These are phyloP conservation scores for Lepilemur septentrionalis DNA, from an alignment of 2,797 vertebrate species.

Conservation along the genomic window DNA sequence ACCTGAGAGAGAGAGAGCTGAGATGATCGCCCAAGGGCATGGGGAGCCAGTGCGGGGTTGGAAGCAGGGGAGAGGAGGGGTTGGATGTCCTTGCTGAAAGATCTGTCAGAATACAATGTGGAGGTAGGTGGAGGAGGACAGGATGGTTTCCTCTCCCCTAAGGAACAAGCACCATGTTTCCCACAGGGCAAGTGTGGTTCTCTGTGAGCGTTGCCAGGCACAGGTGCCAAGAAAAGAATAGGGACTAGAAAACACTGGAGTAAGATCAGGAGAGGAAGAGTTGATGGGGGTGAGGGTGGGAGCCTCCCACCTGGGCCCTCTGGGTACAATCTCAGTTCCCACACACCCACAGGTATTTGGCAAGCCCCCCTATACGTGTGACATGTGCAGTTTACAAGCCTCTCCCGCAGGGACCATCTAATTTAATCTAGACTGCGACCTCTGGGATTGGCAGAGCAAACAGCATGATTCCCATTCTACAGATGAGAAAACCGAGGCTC, in stretches of 20 bases:
- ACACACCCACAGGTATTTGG: not conserved
- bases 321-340: not conserved
- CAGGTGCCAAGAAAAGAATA: not conserved
- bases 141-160: not conserved
- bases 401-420: not conserved
- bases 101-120: not conserved
- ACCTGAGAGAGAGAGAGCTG: not conserved
- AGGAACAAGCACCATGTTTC: not conserved
- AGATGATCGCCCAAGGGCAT: not conserved
- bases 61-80: not conserved
- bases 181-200: not conserved
- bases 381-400: not conserved
- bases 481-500: not conserved
- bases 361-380: not conserved
- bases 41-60: not conserved
- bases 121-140: not conserved
- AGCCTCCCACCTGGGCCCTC: too few species aligned
- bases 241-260: not conserved
- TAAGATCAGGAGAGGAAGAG: not conserved
- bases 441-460: not conserved
- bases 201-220: not conserved
- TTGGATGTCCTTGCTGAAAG: not conserved
- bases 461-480: not conserved
- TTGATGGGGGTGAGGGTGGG: fast-evolving
- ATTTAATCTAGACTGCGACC: not conserved